Base-by-base conservation (phyloP, 2,888 invertebrate species). In the Meiosimyza platycephala region DNA sequence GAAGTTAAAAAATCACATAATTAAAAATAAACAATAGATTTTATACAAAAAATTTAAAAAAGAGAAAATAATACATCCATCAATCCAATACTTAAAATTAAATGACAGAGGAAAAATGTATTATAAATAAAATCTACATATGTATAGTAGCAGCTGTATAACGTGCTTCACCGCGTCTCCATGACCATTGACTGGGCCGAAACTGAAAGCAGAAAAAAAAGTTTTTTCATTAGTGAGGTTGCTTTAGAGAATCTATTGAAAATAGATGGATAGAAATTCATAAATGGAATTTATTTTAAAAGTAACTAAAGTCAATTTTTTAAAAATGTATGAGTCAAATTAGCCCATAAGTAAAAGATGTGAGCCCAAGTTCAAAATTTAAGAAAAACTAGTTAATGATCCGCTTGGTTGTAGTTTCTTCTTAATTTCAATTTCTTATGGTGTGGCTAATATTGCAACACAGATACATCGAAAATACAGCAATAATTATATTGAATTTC, bases 111-210 rank as follows among this genome's bases (percentile, higher is more conserved):
- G 57, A 15, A 18, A 72, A 59, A 28, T 13, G 51, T 18, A 63
- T 47, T 54, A 62, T 51, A 64, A 64, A 64, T 50, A 50, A 33
- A 70, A 60, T 79, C 87, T 90, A 97, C 96, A 96, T 97, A 88
- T 97, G 97, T 86, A 97, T 96, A 75, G 97, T 96, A 71, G 97
- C 96, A 52, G 96, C 96, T 28, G 96, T 96, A 88, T 97, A 97
- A 82, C 96, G 93, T 12, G 96, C 96, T 87, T 96, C 96, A 13
- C 96, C 96, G 82, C 95, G 91, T 80, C 94, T 90, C 94, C 96
- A 96, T 81, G 93, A 92, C 96, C 96, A 96, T 79, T 96, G 95
- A 80, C 94, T 95, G 76, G 98, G 98, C 77, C 97, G 97, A 87
- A 97, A 97, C 97, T 98, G 90, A 77, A 90, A 88, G 74, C 74